These are phyloP conservation scores for Drosophila nr. perissopoda DNA, from an alignment of 2,888 invertebrate genomes.

Conservation along the genomic window DNA sequence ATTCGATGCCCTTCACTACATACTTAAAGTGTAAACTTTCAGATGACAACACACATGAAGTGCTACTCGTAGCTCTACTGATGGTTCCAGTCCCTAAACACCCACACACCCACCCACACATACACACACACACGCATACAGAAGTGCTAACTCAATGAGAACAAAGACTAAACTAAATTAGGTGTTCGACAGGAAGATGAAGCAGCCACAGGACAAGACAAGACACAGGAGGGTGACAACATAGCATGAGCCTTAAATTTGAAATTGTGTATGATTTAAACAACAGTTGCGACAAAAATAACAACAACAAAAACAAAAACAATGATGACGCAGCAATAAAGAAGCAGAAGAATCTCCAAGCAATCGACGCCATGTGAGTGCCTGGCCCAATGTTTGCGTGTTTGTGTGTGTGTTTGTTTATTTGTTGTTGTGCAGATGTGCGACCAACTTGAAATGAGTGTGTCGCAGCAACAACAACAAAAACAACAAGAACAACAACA, in stretches of 20 bases:
- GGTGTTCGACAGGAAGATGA: conserved; percentile 37
- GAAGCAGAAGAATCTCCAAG: conserved; percentile 37
- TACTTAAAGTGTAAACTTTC: conserved; percentile 20
- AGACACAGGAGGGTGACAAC: conserved; percentile 4
- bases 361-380: conserved; percentile 23
- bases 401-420: conserved; percentile 13
- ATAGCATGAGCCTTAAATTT: conserved; percentile 66
- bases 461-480: conserved; percentile 48
- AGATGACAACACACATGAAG: conserved; percentile 22
- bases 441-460: conserved; percentile 75
- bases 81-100: not conserved
- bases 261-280: conserved; percentile 69
- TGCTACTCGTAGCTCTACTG: not conserved
- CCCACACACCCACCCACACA: not conserved
- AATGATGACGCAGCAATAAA: conserved; percentile 31
- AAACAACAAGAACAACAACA: conserved; percentile 8
- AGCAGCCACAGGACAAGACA: not conserved
- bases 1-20: conserved; percentile 12
- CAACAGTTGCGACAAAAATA: conserved; percentile 35
- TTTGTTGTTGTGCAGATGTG: conserved; percentile 56
- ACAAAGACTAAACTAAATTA: conserved; percentile 59
- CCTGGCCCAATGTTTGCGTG: conserved; percentile 1
- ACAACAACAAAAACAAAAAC: conserved; percentile 14
- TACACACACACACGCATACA: conserved; percentile 5
- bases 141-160: conserved; percentile 64